A percentile compares a stretch with the other conserved stretches of the same genome.
Evolutionary conservation across 2,113 vertebrate species (phyloP).

Genomic region (Aptenodytes patagonicus): DNA sequence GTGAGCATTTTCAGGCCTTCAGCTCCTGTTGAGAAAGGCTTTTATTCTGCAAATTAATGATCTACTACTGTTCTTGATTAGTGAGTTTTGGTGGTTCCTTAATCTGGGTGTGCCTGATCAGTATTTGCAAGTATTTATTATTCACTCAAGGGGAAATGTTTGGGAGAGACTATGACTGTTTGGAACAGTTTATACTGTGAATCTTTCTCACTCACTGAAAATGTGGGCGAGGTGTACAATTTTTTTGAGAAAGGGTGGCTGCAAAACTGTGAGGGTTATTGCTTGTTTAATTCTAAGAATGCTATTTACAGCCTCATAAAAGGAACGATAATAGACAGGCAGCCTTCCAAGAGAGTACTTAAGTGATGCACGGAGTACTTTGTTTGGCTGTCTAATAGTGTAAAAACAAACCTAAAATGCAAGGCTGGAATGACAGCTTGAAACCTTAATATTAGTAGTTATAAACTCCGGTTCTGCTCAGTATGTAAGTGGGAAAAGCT

Average conservation of each 20-base stretch:
- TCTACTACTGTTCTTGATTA: conserved; percentile 4
- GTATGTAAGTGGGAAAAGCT: not conserved
- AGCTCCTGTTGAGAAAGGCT: not conserved
- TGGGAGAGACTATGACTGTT: not conserved
- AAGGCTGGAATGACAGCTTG: not conserved
- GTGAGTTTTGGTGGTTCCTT: not conserved
- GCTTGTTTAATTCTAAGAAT: conserved; percentile 49
- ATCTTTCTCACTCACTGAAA: not conserved
- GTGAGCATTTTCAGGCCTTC: not conserved
- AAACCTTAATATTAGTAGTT: not conserved
- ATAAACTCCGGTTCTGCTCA: not conserved
- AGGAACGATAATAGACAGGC: conserved; percentile 4
- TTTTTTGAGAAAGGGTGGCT: not conserved
- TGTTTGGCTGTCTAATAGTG: not conserved
- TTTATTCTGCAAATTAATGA: conserved; percentile 36
- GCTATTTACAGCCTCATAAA: conserved; percentile 58
- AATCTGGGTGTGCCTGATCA: not conserved
- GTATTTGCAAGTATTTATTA: not conserved
- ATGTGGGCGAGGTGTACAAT: not conserved
- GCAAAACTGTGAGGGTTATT: conserved; percentile 27
- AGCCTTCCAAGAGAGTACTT: conserved; percentile 29
- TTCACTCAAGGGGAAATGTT: not conserved
- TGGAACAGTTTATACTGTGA: not conserved
- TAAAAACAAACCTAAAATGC: not conserved
- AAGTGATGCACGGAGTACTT: not conserved